A percentile compares a stretch with the other conserved stretches of the same genome.
Conservation (phyloP, 2,113 vertebrate genomes). For the Gopherus evgoodei region DNA sequence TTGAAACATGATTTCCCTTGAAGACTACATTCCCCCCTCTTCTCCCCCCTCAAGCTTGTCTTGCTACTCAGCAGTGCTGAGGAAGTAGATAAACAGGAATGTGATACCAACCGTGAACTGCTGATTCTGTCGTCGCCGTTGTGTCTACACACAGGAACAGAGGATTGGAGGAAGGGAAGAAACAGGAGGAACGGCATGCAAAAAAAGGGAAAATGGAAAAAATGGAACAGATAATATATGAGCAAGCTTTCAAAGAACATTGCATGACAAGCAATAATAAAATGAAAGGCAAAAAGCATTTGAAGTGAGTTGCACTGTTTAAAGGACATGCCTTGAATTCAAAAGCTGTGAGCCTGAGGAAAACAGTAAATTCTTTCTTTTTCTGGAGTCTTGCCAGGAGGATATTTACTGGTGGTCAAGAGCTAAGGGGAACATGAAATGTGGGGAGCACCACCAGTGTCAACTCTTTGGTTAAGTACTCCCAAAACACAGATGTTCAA, state of each 20-base stretch:
- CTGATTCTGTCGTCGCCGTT: constrained; percentile 87
- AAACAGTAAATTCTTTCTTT: constrained; percentile 74
- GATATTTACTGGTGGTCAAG: constrained; percentile 65
- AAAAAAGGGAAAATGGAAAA: constrained; percentile 90
- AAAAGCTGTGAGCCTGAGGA: constrained; percentile 83
- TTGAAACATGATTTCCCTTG: constrained; percentile 70
- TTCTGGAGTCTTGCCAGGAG: constrained; percentile 72
- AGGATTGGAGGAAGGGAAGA: constrained; percentile 89
- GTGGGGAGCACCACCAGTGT: constrained; percentile 71
- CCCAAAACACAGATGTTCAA: constrained; percentile 68
- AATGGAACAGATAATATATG: constrained; percentile 92
- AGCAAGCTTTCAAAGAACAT: constrained; percentile 89
- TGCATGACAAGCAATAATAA: constrained; percentile 87
- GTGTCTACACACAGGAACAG: constrained; percentile 91
- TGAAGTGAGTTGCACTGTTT: constrained; percentile 89
- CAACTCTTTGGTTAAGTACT: constrained; percentile 28
- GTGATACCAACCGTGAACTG: constrained; percentile 91
- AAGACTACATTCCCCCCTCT: constrained; percentile 70
- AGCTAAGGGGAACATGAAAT: constrained; percentile 73
- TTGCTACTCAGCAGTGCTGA: constrained; percentile 83
- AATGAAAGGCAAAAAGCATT: constrained; percentile 88
- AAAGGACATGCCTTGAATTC: constrained; percentile 84
- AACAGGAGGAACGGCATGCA: constrained; percentile 91
- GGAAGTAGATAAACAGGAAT: constrained; percentile 86
- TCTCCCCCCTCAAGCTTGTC: constrained; percentile 79